Percentiles rank a stretch among this genome's conserved stretches.
These are phyloP conservation scores for Blastobasis lacticolella DNA, from an alignment of 2,888 invertebrate species.

Conservation along the genomic window DNA sequence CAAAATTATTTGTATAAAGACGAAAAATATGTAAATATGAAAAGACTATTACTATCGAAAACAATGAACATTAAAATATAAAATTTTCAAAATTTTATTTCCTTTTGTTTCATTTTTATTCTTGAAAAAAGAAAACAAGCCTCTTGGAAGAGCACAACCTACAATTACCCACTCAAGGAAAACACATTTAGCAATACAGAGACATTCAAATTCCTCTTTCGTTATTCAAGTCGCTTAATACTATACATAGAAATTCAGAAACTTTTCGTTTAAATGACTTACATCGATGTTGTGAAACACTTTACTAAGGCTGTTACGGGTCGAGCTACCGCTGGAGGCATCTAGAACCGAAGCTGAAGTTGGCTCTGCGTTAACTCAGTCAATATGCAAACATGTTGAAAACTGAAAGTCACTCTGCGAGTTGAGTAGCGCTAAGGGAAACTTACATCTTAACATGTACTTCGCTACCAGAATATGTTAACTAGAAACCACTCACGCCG, in stretches of 20 bases:
- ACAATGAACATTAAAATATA: slow-evolving; percentile 48
- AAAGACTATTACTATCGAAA: slow-evolving; percentile 42
- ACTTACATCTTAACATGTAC: too few relatives aligned
- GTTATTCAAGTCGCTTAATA: not conserved
- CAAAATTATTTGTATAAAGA: slow-evolving; percentile 31
- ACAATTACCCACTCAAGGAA: not conserved
- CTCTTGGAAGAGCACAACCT: too few relatives aligned
- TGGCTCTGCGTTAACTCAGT: slow-evolving; percentile 18
- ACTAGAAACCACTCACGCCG: too few relatives aligned
- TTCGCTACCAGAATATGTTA: too few relatives aligned
- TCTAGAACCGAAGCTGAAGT: slow-evolving; percentile 1
- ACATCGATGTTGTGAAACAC: slow-evolving; percentile 4
- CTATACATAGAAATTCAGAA: not conserved
- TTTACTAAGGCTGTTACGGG: not conserved
- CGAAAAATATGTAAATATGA: slow-evolving; percentile 49
- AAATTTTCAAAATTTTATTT: slow-evolving; percentile 64
- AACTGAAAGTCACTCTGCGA: slow-evolving; percentile 38
- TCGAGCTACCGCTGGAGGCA: too few relatives aligned
- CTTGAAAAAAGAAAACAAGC: not conserved
- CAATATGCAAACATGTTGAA: slow-evolving; percentile 42
- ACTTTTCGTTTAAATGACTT: not conserved
- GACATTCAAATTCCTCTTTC: not conserved
- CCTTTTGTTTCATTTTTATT: slow-evolving; percentile 63
- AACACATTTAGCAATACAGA: not conserved
- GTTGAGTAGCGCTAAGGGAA: slow-evolving; percentile 17